Evolutionary conservation across 2,888 invertebrate species (phyloP), one percentile per base, ranked within the genome.

Genomic region (Cynaeus angustus): DNA sequence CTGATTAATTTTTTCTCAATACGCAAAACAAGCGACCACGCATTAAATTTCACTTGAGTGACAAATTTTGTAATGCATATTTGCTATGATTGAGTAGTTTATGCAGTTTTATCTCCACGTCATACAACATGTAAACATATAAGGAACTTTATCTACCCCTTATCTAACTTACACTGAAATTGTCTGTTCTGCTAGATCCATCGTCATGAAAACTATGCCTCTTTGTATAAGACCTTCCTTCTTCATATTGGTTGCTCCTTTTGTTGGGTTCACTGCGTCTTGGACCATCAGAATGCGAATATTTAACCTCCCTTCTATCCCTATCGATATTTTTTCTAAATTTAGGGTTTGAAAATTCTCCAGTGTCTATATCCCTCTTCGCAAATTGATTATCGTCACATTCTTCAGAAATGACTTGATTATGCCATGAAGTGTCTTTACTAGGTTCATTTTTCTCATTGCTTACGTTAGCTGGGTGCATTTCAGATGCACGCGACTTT

Each of bases 91-190:
- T n/a, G n/a, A n/a, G n/a, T n/a, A n/a, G n/a, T n/a, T n/a, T n/a
- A n/a, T 21, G 21, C 21, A 21, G 4, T 21, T 21, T 21, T 3
- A 21, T 21, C 21, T 21, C 21, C 21, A 21, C 21, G 21, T 21
- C 21, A 21, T 21, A 1, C 21, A 4, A 21, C 21, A 21, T 21
- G 21, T 21, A 21, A 21, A 21, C 21, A 21, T 33, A n/a, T 4
- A 33, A 33, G n/a, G 3, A 4, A 1, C 6, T 33, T 33, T 33
- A 33, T 33, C 33, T 33, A 2, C 1, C 2, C n/a, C 33, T 33
- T 33, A 33, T 33, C 33, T 33, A 43, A 43, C 43, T 43, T 43
- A 43, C 43, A 43, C n/a, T 43, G 10, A 6, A 37, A 10, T 43
- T 13, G 10, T 6, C 13, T 12, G 12, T 13, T 13, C 43, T 43